Conservation (phyloP, 2,113 vertebrate genomes). For the Coturnix japonica region DNA sequence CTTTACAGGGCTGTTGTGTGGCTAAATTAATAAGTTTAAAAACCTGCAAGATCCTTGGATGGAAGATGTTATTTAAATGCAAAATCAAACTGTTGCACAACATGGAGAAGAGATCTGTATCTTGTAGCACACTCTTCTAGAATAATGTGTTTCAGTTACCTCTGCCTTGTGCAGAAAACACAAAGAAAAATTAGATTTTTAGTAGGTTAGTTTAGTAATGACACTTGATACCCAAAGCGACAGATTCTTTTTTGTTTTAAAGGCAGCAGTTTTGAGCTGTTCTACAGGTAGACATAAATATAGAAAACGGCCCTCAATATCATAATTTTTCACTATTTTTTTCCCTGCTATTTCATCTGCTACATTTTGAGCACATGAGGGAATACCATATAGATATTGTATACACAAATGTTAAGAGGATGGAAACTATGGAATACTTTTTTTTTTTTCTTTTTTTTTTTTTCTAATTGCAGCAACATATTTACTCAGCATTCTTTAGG, state of each 20-base stretch:
- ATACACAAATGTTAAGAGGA: background rate
- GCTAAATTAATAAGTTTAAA: constrained; percentile 64
- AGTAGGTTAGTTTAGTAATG: background rate
- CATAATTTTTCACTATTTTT: background rate
- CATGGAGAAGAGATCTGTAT: constrained; percentile 45
- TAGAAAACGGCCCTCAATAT: background rate
- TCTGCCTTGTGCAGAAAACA: constrained; percentile 1
- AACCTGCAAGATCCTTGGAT: constrained; percentile 41
- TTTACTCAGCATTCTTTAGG: constrained; percentile 62
- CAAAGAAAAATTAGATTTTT: constrained; percentile 6
- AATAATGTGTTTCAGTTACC: constrained; percentile 17
- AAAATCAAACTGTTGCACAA: constrained; percentile 32
- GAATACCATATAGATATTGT: background rate
- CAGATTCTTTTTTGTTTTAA: constrained; percentile 9
- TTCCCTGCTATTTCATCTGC: background rate
- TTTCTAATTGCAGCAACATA: constrained; percentile 59
- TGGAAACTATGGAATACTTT: constrained; percentile 10
- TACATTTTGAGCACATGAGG: background rate
- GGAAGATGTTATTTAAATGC: constrained; percentile 63
- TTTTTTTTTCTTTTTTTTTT: background rate
- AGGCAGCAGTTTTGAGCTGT: background rate
- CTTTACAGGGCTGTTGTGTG: constrained; percentile 29
- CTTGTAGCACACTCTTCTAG: constrained; percentile 18
- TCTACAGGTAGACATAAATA: constrained; percentile 4
- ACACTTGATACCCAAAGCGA: background rate